A percentile compares a stretch with the other conserved stretches of the same genome.
phyloP scores from a whole-genome alignment of 1,140 invertebrate genomes.

The Drosophila kurseongensis region DNA sequence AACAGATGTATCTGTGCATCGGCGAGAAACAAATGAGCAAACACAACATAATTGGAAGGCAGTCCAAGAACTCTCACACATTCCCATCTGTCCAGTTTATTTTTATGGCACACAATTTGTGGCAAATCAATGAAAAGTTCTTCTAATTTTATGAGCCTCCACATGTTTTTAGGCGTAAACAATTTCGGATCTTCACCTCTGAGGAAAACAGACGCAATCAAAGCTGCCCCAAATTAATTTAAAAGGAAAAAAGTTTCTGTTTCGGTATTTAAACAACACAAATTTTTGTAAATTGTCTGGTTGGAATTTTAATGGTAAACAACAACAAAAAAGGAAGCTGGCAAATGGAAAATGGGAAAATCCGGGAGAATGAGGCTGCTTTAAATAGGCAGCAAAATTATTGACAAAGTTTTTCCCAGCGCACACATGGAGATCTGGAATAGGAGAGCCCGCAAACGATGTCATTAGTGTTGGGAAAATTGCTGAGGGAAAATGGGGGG shows the following conservation, averaged over 20 bases:
- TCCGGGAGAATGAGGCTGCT: slow-evolving; percentile 53
- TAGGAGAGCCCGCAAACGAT: slow-evolving; percentile 65
- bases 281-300: slow-evolving; percentile 80
- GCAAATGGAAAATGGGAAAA: slow-evolving; percentile 18
- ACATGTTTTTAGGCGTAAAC: slow-evolving; percentile 69
- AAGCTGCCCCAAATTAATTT: slow-evolving; percentile 80
- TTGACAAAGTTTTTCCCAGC: slow-evolving; percentile 69
- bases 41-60: slow-evolving; percentile 57
- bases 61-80: not conserved
- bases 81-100: slow-evolving; percentile 51
- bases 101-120: slow-evolving; percentile 78
- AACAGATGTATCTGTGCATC: slow-evolving; percentile 53
- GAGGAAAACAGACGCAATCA: slow-evolving; percentile 66
- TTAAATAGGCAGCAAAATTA: slow-evolving; percentile 79
- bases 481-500: not conserved
- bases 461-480: slow-evolving; percentile 66
- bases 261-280: slow-evolving; percentile 78
- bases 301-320: slow-evolving; percentile 79
- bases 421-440: slow-evolving; percentile 55
- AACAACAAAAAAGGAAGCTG: slow-evolving; percentile 20
- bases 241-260: slow-evolving; percentile 62
- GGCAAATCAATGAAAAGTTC: slow-evolving; percentile 75
- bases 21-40: slow-evolving; percentile 65
- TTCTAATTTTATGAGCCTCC: slow-evolving; percentile 61
- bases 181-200: slow-evolving; percentile 42